Evolutionary conservation across 2,797 vertebrate genomes (phyloP), one percentile per base, ranked within the genome.

Genomic region (Pseudocheirus occidentalis): DNA sequence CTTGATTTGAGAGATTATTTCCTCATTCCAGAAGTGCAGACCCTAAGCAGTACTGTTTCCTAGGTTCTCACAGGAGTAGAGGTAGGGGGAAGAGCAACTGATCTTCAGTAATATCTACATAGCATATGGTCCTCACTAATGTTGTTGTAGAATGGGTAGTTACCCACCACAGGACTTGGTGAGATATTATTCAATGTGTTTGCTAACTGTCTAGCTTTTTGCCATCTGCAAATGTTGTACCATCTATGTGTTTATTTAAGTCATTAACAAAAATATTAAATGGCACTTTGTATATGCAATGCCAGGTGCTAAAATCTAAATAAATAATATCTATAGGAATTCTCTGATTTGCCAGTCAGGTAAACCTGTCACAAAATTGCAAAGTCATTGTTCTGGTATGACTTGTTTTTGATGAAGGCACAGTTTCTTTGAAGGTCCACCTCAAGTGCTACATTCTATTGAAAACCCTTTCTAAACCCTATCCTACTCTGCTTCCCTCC

Each of bases 111-210:
- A 99, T 98, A 96, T 99, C 99, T 0, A 98, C 98, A 0, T 99
- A 99, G 96, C 99, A 99, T 9, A n/a, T 99, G 99, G 98, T 99
- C 99, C 99, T 99, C 99, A 98, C 99, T 99, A 95, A 99, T 99
- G 96, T 95, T 98, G 98, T 98, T 98, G 97, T 99, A 99, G 98
- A 99, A 99, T 90, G 99, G 98, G 40, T 99, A 99, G 34, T 98
- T 99, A 0, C 99, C 97, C 90, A 99, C 99, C 99, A 99, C 99
- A 2, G 99, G 96, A 12, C 99, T 99, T 0, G 99, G 99, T 4
- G 99, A 99, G 58, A 98, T 98, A 95, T 99, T 40, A 73, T 73
- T 21, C 7, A 73, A 46, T 40, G n/a, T 40, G 66, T 40, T 40
- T 40, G 59, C 58, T 66, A 66, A 66, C 31, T 66, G 3, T 34